These are phyloP conservation scores for Rhea pennata DNA, from an alignment of 2,113 vertebrate genomes.

Conservation along the genomic window DNA sequence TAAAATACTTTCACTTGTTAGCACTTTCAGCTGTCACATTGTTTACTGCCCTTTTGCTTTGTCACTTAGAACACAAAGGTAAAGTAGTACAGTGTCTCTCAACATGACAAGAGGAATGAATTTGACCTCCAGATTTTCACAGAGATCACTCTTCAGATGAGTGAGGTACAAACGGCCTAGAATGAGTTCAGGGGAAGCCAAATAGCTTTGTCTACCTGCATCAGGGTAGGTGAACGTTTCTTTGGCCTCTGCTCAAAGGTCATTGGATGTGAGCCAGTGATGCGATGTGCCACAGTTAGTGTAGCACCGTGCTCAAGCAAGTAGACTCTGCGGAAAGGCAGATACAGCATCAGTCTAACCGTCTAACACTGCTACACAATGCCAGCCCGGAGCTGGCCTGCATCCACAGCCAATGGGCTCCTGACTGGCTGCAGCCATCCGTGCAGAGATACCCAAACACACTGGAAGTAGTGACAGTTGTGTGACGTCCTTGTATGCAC, in stretches of 20 bases:
- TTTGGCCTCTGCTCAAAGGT: background rate
- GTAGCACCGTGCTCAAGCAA: slow-evolving; percentile 18
- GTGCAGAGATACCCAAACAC: slow-evolving; percentile 49
- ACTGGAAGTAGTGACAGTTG: background rate
- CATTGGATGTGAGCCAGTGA: background rate
- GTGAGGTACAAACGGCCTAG: background rate
- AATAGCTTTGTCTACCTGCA: background rate
- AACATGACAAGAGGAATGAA: background rate
- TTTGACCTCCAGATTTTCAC: background rate
- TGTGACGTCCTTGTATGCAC: slow-evolving; percentile 39
- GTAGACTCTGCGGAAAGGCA: slow-evolving; percentile 10
- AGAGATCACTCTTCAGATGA: background rate
- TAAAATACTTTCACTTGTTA: background rate
- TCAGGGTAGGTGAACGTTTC: background rate
- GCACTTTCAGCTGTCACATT: background rate
- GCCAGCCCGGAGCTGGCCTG: background rate
- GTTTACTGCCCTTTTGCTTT: background rate
- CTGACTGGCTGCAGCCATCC: background rate
- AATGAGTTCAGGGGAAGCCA: background rate
- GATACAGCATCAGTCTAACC: slow-evolving; percentile 65
- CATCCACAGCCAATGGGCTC: slow-evolving; percentile 14
- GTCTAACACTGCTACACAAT: slow-evolving; percentile 46
- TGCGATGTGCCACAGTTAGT: background rate
- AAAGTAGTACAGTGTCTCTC: background rate
- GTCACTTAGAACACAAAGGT: background rate